Evolutionary conservation across 2,113 vertebrate genomes (phyloP), one percentile per base, ranked within the genome.

Genomic region (Peromyscus leucopus): DNA sequence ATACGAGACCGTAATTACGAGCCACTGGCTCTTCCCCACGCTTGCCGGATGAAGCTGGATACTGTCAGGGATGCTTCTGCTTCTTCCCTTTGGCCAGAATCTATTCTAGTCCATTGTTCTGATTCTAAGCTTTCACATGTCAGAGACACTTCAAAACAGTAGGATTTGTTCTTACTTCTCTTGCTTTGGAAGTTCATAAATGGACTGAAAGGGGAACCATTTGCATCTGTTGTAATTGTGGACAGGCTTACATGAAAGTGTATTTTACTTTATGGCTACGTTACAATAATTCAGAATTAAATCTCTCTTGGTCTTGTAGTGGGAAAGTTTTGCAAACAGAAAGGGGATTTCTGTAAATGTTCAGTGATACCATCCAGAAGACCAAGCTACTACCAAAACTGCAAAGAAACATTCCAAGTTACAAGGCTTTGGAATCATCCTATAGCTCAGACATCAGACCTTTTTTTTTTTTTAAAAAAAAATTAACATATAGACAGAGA

Each of bases 121-220:
- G 48, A 46, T 69, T 74, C 76, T 69, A 67, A 61, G 26, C 6
- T 83, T 91, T 94, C 42, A 57, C 97, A 83, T 83, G 36, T 95
- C 67, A 95, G 71, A 89, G 82, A 96, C 71, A 90, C 3, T 2
- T 8, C 21, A 26, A 55, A 92, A 79, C 1, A 57, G 19, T 75
- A 26, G 22, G 59, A 36, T 33, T 90, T 67, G 4, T 51, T 90
- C 75, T 96, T 72, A 46, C 46, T 48, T 72, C 22, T 91, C 57
- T 89, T 83, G 51, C 76, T 86, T 90, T 33, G 95, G 28, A 63
- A 65, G 24, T 90, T 22, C 16, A 92, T 51, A 96, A 93, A 94
- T 61, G 59, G 65, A 26, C 74, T 80, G 48, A 90, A 31, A 89
- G 59, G 13, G 63, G n/a, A 42, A 75, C 39, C 55, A 75, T 80